Percentiles rank a stretch among this genome's conserved stretches.
These are phyloP conservation scores for Taxidea taxus DNA, from an alignment of 2,113 vertebrate genomes.

Conservation along the genomic window DNA sequence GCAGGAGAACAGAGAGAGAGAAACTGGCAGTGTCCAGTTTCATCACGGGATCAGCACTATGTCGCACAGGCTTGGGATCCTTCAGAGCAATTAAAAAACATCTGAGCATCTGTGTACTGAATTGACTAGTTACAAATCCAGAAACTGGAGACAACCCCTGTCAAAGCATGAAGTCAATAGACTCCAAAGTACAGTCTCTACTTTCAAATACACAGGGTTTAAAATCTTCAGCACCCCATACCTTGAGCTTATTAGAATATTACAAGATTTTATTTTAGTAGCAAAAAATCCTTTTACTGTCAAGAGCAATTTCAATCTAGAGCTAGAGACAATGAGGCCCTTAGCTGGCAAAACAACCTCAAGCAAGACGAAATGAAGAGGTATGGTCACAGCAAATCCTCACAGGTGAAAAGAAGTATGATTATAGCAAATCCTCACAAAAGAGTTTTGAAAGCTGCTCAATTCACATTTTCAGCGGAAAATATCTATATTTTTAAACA, in stretches of 20 bases:
- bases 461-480: background rate
- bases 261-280: background rate
- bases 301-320: background rate
- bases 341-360: accelerated
- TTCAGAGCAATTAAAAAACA: background rate
- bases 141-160: background rate
- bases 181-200: background rate
- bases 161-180: background rate
- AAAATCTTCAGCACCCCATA: background rate
- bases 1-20: background rate
- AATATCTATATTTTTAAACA: background rate
- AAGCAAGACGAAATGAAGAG: background rate
- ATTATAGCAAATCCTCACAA: background rate
- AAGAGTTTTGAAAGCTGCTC: background rate
- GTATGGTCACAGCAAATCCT: background rate
- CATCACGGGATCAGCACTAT: accelerated
- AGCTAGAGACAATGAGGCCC: background rate
- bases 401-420: background rate
- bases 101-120: background rate
- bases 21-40: background rate
- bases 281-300: background rate
- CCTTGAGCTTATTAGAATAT: background rate
- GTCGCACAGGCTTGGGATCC: too few relatives aligned
- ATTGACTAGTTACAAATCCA: background rate
- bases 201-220: background rate